Base-by-base conservation (phyloP, 1,140 invertebrate genomes). In the Zaprionus ghesquierei region DNA sequence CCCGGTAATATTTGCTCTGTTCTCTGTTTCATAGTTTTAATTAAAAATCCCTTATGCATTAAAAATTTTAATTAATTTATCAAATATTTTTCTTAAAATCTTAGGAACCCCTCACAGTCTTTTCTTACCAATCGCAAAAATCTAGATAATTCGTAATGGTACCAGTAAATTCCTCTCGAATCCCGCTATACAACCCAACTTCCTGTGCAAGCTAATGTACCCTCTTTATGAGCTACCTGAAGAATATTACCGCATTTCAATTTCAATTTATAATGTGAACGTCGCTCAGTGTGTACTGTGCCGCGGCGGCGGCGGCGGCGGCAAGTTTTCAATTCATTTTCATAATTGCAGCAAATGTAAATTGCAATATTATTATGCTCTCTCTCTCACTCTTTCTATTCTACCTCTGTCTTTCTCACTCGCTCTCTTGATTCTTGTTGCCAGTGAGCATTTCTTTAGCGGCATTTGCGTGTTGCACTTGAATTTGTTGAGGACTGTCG, bases 271-370 rank as follows among this genome's bases (percentile, higher is more conserved):
- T 79, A 87, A 70, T 69, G 46, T 61, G 38, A 59, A 49, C 10
- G 22, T 35, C 60, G 46, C 29, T 33, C 77, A 60, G 63, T 41
- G 54, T 41, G 54, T 61, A 15, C 35, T 15, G 35, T 15, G 70
- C 44, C 62, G 78, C 70, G 59, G 66, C 63, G n/a, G n/a, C n/a
- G n/a, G n/a, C n/a, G n/a, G 70, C 44, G 65, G 78, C 70, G 59
- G 66, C 63, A 71, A 89, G 76, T 84, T 77, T 89, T 66, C 82
- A 87, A 89, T 89, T 84, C 84, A 89, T 89, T 89, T 87, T 87
- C 84, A 89, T 89, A 89, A 89, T 89, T 89, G 77, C 80, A 80
- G 77, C 84, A 89, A 89, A 89, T 89, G 84, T 89, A 89, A 89
- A 89, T 89, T 89, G 85, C 84, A 89, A 89, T 80, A 76, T 80